Percentiles rank a stretch among this genome's conserved stretches.
Conservation (phyloP, 2,113 vertebrate species). For the Neogale vison region DNA sequence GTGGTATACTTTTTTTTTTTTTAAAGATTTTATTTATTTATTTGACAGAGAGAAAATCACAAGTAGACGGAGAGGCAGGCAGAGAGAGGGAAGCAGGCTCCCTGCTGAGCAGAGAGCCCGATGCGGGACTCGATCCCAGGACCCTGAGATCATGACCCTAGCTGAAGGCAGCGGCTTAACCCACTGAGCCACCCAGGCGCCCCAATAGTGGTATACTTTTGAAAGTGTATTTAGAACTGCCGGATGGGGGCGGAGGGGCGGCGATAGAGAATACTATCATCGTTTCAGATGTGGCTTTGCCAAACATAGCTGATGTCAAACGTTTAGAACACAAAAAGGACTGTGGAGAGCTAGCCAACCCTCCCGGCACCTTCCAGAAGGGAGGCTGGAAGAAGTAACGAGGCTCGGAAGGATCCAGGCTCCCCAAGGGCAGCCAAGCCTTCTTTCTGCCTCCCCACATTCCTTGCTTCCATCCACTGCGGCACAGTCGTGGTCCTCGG, state of each 20-base stretch:
- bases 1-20: constrained; percentile 11
- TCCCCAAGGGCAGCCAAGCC: background rate
- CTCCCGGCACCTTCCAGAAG: background rate
- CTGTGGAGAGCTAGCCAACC: background rate
- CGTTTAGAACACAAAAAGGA: background rate
- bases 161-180: too few relatives aligned
- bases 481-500: background rate
- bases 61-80: too few relatives aligned
- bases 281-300: background rate
- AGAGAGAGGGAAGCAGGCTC: too few relatives aligned
- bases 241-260: background rate
- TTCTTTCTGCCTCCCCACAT: background rate
- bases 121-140: too few relatives aligned
- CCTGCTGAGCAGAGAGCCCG: too few relatives aligned
- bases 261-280: background rate
- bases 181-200: too few relatives aligned
- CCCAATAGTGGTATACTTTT: background rate
- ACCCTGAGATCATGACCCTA: too few relatives aligned
- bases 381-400: background rate
- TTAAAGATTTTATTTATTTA: too few relatives aligned
- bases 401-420: background rate
- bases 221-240: constrained; percentile 8
- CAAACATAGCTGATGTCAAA: background rate
- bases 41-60: too few relatives aligned
- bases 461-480: background rate